Base-by-base conservation (phyloP, 2,113 vertebrate genomes). In the Rhabdornis inornatus region DNA sequence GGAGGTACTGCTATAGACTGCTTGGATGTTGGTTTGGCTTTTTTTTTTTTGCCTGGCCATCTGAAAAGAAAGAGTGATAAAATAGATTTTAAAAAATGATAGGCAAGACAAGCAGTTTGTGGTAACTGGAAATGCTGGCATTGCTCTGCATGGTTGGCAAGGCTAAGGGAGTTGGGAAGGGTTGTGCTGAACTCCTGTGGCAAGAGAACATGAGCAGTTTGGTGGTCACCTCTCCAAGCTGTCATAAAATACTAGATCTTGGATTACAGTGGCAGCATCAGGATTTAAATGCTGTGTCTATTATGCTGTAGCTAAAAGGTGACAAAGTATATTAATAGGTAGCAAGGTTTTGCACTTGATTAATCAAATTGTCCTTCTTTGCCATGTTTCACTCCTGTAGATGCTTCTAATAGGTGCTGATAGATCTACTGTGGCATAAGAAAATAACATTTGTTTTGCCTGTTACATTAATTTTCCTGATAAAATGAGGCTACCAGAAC, bases 401-500 rank as follows among this genome's bases (percentile, higher is more conserved):
- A 53, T 78, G 65, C 40, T 65, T 92, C 68, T 92, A 33, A 71
- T 90, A 61, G 40, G 49, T 90, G 79, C 57, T 87, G 88, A 92
- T 71, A 64, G 83, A 90, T 89, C 40, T 78, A 52, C 28, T 1
- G 13, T 80, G 47, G 55, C 79, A 92, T 79, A 71, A 81, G 52
- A 81, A 88, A 94, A 92, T 86, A 83, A 71, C 69, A 78, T 94
- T 93, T 86, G 69, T 8, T 2, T 87, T 92, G 87, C 70, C 50
- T 57, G 65, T 84, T 92, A 49, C 42, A 42, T 65, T 79, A 87
- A 68, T 87, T 95, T 84, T 25, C 87, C 65, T 53, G 87, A 85
- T 92, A 92, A 95, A 87, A 83, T 40, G 68, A 87, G 87, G 60
- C 91, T 97, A 89, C 81, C 0, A 22, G 84, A 87, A 87, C 76